Conservation (phyloP, 2,888 invertebrate species). For the Steinernema carpocapsae region DNA sequence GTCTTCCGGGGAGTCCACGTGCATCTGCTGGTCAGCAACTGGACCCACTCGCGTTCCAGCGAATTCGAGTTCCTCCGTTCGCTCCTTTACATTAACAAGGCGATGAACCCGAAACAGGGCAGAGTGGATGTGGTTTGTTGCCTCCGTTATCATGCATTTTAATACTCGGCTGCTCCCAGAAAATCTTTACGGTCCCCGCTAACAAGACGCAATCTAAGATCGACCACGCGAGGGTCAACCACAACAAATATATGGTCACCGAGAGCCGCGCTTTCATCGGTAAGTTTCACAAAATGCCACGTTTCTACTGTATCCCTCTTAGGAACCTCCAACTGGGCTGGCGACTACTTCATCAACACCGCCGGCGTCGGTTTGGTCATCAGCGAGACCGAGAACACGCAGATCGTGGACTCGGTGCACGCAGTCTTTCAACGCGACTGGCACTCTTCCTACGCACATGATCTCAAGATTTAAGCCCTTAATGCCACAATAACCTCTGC, state of each 20-base stretch:
- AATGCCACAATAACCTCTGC: not conserved
- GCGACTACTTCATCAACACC: conserved; percentile 89
- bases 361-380: conserved; percentile 82
- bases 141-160: conserved; percentile 10
- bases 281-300: conserved; percentile 52
- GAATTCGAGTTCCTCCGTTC: conserved; percentile 23
- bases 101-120: conserved; percentile 33
- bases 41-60: not conserved
- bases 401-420: conserved; percentile 41
- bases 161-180: conserved; percentile 39
- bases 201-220: not conserved
- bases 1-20: conserved; percentile 71
- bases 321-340: conserved; percentile 96
- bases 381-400: conserved; percentile 41
- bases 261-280: conserved; percentile 90
- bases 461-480: not conserved
- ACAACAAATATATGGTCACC: conserved; percentile 98
- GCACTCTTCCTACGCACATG: conserved; percentile 53
- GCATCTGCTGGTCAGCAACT: conserved; percentile 5
- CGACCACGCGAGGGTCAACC: conserved; percentile 79
- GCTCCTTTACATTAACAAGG: conserved; percentile 6
- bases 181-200: conserved; percentile 45
- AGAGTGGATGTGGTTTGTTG: conserved; percentile 44
- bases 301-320: not conserved
- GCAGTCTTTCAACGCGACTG: conserved; percentile 60